Base-by-base conservation (phyloP, 2,888 invertebrate genomes). In the Xanthia togata region DNA sequence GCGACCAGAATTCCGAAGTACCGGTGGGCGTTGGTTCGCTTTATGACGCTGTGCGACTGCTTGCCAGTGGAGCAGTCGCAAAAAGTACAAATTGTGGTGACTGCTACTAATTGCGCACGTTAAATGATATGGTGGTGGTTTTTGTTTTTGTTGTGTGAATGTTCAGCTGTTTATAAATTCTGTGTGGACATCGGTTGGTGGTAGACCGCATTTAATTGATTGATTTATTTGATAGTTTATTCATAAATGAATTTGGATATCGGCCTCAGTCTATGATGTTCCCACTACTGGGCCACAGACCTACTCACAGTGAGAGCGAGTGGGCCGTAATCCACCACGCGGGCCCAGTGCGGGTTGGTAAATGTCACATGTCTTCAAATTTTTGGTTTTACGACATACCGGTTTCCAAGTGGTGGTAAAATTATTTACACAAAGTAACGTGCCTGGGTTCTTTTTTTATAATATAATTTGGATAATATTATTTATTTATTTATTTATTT, bases 61-160 rank as follows among this genome's bases (percentile, higher is more conserved):
- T 31, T n/a, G 20, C 44, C 26, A 8, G 14, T 12, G 4, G 11
- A 41, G 53, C 57, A 68, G 38, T 69, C 59, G 26, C 60, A 78
- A 83, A 86, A 79, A 73, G 23, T 71, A 67, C 20, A 57, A 82
- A 82, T 77, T 72, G 69, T 47, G 67, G 60, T 78, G 1, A 78
- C 59, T 41, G 70, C 63, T 60, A 59, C 71, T 78, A 83, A 83
- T 83, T 78, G 73, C 35, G 23, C 23, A 12, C 35, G 79, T 73
- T 83, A 83, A 73, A 71, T 70, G 70, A 83, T 78, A 86, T 8
- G 47, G 38, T 8, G 47, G 38, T 14, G 26, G 26, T 23, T 35
- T 55, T 72, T 50, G 59, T 69, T 60, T 63, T 68, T 62, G 26
- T 62, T 63, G 26, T 57, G 20, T 50, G 9, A 8, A 59, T 60